Conservation (phyloP, 2,888 invertebrate species). For the Opisthograptis luteolata region DNA sequence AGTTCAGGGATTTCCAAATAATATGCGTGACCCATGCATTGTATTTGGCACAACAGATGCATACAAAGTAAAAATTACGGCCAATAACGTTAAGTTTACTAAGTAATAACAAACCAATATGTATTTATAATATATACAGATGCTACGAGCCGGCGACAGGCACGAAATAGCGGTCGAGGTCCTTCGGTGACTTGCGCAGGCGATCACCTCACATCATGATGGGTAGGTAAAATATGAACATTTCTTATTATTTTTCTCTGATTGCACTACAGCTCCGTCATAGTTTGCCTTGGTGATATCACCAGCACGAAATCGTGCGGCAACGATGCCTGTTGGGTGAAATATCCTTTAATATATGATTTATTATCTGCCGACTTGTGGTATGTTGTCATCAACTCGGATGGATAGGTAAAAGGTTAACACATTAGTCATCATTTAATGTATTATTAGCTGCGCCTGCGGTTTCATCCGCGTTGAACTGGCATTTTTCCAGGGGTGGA, state of each 20-base stretch:
- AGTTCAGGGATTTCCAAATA: conserved; percentile 25
- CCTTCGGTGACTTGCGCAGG: conserved; percentile 59
- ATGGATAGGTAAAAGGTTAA: conserved; percentile 17
- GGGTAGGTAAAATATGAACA: conserved; percentile 32
- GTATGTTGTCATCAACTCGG: conserved; percentile 13
- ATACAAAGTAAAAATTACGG: conserved; percentile 25
- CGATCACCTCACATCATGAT: conserved; percentile 38
- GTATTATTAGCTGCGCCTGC: no score
- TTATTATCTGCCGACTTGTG: conserved; percentile 26
- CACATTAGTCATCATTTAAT: conserved; percentile 8
- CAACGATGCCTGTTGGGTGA: conserved; percentile 40
- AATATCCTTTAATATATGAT: conserved; percentile 40
- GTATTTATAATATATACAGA: not conserved
- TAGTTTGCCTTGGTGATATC: conserved; percentile 60
- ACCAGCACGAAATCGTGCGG: conserved; percentile 51
- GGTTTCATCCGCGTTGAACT: no score
- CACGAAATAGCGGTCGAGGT: conserved; percentile 73
- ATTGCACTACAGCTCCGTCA: conserved; percentile 56
- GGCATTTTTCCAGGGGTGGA: no score
- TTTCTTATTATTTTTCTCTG: conserved; percentile 46
- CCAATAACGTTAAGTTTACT: conserved; percentile 21
- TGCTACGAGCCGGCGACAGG: conserved; percentile 50
- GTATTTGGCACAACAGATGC: conserved; percentile 28
- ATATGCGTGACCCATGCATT: conserved; percentile 21
- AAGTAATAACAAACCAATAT: conserved; percentile 14